Evolutionary conservation across 1,140 invertebrate species (phyloP), one percentile per base, ranked within the genome.

Genomic region (Lamellibrachia luymesi): DNA sequence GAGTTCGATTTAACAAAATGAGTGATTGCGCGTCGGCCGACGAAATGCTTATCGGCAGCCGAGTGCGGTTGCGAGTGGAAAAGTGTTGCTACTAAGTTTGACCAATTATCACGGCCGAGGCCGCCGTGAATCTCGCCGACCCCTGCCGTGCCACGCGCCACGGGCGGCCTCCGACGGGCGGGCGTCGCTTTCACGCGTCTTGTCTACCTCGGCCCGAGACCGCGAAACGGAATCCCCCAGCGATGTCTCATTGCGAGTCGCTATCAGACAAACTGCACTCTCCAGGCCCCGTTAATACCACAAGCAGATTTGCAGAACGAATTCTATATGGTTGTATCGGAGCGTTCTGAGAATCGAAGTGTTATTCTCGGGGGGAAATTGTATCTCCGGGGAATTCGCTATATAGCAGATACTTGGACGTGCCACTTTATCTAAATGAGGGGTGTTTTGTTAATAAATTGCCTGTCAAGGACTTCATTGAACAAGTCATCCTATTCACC

Each of bases 261-360:
- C 64, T 80, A 80, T 80, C 64, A 80, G 64, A 17, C 6, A 80
- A 80, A 80, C 64, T 8, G 64, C 64, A 80, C 64, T 80, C 64
- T 80, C 64, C 64, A 80, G 64, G 64, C 64, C 13, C 64, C 64
- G 64, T 22, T 80, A 80, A 80, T 80, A 80, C 64, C 64, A 80
- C 64, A 80, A 80, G 64, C 64, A 80, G 64, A 80, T 80, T 80
- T 80, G 64, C 64, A 80, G 64, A 80, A 80, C 64, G 64, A 80
- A 80, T 80, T 80, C 64, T 80, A 80, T 80, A 80, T 80, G 64
- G 64, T 80, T 80, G 64, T 80, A 80, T 80, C 64, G 13, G 13
- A 8, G 64, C 64, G 8, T 80, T 80, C 64, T 80, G 64, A 22
- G 64, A 80, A 80, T 80, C 64, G 64, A 80, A 22, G 64, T 80